Base-by-base conservation (phyloP, 2,113 vertebrate genomes). In the Mesitornis unicolor region DNA sequence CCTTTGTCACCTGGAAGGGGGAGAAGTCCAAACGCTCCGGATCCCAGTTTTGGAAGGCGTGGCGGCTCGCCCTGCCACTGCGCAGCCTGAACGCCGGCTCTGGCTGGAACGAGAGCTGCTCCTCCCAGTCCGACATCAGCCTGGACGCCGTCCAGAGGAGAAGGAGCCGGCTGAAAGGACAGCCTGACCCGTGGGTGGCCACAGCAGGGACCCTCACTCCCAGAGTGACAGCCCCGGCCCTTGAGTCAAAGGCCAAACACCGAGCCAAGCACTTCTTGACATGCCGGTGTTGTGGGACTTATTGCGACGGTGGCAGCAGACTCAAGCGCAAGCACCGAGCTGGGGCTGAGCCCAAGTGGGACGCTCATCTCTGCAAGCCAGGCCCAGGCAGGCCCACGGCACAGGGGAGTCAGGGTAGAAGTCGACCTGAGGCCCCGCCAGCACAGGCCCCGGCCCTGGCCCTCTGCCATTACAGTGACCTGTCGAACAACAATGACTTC, bases 81-180 rank as follows among this genome's bases (percentile, higher is more conserved):
- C 97, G 98, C 50, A 99, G 99, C 13, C 97, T 99, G 16, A 98
- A 97, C 2, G 88, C 98, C 5, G 97, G 98, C 28, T 57, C 97
- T 0, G 97, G 98, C 92, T 97, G 99, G 98, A 99, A 99, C 0
- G 99, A 99, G 93, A 99, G 99, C 98, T 98, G 98, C 7, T 99
- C 99, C 7, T 99, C 99, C 1, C 99, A 99, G 93, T 99, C 99
- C 0, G 99, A 99, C 96, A 97, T 99, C 85, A 99, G 99, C 11
- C 93, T 98, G 24, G 96, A 98, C 94, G 97, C 60, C 0, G 84
- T 94, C 86, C 98, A 97, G 94, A 98, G 89, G 91, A 95, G 79
- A 95, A 97, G 84, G 91, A 93, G 93, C 57, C 94, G 94, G 6
- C 92, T 97, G 96, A 97, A 98, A 98, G 97, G 95, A 16, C 96